These are phyloP conservation scores for Gallinago undulata DNA, from an alignment of 2,113 vertebrate species.

Conservation along the genomic window DNA sequence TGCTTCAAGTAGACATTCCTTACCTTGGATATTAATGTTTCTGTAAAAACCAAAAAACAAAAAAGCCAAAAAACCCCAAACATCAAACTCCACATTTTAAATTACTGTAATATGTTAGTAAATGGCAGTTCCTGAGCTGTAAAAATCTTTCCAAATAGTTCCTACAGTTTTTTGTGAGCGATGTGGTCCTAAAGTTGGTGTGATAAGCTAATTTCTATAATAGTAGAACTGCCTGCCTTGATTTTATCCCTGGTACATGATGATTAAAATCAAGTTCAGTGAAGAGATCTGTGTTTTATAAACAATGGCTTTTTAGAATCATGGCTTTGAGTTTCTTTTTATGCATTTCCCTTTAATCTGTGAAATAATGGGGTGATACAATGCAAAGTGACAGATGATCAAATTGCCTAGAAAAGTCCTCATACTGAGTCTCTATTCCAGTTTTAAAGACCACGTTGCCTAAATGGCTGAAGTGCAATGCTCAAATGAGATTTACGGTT, in stretches of 20 bases:
- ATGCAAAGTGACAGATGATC: conserved; percentile 10
- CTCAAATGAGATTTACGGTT: conserved; percentile 48
- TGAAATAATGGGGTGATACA: not conserved
- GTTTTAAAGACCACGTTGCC: conserved; percentile 46
- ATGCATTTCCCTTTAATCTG: conserved; percentile 8
- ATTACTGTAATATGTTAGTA: not conserved
- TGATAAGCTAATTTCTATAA: not conserved
- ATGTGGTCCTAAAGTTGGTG: not conserved
- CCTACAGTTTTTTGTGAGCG: not conserved
- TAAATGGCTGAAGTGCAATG: conserved; percentile 33
- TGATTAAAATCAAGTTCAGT: not conserved
- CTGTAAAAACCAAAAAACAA: not conserved
- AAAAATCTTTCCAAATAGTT: not conserved
- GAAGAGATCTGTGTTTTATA: not conserved
- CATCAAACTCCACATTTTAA: not conserved
- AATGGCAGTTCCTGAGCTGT: conserved; percentile 3
- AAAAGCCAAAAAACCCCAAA: no score
- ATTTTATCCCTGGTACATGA: not conserved
- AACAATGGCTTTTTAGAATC: not conserved
- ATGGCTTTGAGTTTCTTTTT: not conserved
- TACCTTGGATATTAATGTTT: not conserved
- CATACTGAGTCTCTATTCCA: not conserved
- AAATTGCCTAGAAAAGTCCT: conserved; percentile 17
- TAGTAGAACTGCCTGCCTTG: not conserved
- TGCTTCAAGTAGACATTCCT: not conserved